A percentile compares a stretch with the other conserved stretches of the same genome.
These are phyloP conservation scores for Nymphicus hollandicus DNA, from an alignment of 2,113 vertebrate genomes.

Conservation along the genomic window DNA sequence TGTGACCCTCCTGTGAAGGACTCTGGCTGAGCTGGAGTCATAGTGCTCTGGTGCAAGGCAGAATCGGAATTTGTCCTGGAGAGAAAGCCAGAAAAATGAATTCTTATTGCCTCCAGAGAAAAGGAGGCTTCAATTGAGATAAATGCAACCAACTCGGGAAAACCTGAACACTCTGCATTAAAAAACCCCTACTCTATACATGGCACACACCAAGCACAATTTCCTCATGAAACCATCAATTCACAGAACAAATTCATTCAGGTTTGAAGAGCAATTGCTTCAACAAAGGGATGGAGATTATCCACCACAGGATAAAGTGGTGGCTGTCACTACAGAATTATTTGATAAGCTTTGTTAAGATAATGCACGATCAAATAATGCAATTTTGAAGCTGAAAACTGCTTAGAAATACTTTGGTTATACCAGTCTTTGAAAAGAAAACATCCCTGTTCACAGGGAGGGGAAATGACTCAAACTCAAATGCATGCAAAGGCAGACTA, in stretches of 20 bases:
- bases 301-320: not conserved
- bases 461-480: not conserved
- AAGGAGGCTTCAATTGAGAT: not conserved
- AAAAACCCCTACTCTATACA: rapidly evolving
- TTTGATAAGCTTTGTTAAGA: not conserved
- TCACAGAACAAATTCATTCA: not conserved
- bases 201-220: not conserved
- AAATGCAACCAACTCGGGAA: not conserved
- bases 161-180: not conserved
- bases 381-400: not conserved
- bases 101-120: not conserved
- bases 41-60: slow-evolving; percentile 95
- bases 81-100: not conserved
- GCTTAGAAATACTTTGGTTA: not conserved
- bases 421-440: not conserved
- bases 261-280: not conserved
- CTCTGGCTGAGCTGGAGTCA: slow-evolving; percentile 88
- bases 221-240: not conserved
- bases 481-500: not conserved
- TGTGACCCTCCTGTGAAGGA: slow-evolving; percentile 87
- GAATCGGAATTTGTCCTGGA: slow-evolving; percentile 97
- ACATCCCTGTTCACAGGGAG: not conserved
- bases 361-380: not conserved
- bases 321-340: not conserved
- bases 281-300: not conserved